phyloP scores from a whole-genome alignment of 2,113 vertebrate genomes.

The Trogon surrucura region DNA sequence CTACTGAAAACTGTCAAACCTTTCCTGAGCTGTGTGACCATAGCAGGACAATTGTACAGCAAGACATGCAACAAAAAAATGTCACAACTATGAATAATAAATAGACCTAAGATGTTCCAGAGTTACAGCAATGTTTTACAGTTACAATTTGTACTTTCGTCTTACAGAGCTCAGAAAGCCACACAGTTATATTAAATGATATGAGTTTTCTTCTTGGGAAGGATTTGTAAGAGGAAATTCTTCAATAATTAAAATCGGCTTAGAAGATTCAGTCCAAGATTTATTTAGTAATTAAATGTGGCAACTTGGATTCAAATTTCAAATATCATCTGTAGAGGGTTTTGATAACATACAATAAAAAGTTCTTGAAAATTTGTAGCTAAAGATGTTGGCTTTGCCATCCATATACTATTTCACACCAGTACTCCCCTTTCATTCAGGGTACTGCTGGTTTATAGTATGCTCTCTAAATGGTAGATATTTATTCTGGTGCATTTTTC shows the following conservation, averaged over 20 bases:
- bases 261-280: slow-evolving; percentile 22
- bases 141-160: background rate
- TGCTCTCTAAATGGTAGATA: background rate
- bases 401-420: background rate
- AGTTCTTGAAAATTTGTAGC: background rate
- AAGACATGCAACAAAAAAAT: background rate
- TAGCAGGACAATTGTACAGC: background rate
- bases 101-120: background rate
- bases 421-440: background rate
- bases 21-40: background rate
- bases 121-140: background rate
- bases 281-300: slow-evolving; percentile 46
- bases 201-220: background rate
- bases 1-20: background rate
- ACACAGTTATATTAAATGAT: background rate
- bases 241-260: slow-evolving; percentile 28
- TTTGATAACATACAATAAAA: background rate
- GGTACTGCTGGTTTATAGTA: background rate
- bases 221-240: slow-evolving; percentile 25
- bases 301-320: slow-evolving; percentile 18
- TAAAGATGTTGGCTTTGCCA: background rate
- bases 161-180: background rate
- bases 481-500: background rate
- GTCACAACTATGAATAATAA: background rate
- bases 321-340: background rate